Base-by-base conservation (phyloP, 1,140 invertebrate genomes). In the Calliphora vicina region DNA sequence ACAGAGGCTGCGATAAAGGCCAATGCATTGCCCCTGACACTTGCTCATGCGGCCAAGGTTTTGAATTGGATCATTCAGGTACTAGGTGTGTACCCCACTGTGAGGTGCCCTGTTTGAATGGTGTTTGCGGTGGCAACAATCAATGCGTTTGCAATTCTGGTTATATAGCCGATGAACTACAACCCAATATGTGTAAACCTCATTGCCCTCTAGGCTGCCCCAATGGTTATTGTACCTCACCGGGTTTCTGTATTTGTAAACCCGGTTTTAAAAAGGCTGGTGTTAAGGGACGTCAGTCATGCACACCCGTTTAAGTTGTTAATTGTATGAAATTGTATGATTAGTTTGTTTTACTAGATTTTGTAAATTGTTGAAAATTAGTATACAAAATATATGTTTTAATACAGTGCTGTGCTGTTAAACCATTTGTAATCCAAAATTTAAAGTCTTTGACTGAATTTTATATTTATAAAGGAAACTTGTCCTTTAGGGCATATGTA, bases 211-310 rank as follows among this genome's bases (percentile, higher is more conserved):
- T 92, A 27, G 93, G 93, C 1, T 94, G 94, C 85, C 89, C 91
- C 29, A 94, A 94, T 85, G 94, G 93, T 3, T 91, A 92, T 29
- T 95, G 94, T 85, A 92, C 92, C 5, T 91, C 90, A 0, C 93
- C 93, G 3, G 92, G 93, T 85, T 91, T 92, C 72, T 94, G 93
- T 86, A 90, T 91, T 35, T 94, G 93, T 84, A 91, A 92, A 82
- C 88, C 89, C 0, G 94, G 94, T 17, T 94, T 91, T 86, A 90
- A 92, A 81, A 94, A 95, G 85, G 93, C 94, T 85, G 93, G 94
- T 74, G 92, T 93, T 1, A 95, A 95, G 87, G 94, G 94, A 0
- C 92, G 93, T 26, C 92, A 94, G 74, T 90, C 87, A 17, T 95
- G 94, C 86, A 88, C 95, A 9, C 90, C 89, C 9, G 67, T 85